Evolutionary conservation across 2,888 invertebrate species (phyloP).

Genomic region (Pimpla rufipes): DNA sequence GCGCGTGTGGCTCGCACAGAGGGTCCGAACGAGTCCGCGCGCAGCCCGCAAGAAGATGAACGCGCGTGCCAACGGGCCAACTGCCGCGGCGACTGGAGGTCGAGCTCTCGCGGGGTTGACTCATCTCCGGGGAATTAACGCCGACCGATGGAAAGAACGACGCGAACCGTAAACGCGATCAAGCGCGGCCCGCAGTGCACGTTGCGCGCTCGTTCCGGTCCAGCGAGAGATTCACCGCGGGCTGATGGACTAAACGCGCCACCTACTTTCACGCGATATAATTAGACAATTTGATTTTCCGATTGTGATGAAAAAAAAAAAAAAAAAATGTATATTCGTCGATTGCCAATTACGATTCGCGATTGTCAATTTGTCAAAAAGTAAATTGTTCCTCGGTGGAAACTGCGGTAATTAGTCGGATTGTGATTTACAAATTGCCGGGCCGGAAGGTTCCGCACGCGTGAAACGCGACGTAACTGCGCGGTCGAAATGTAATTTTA

Average conservation of each 20-base stretch:
- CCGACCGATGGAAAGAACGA: constrained; percentile 49
- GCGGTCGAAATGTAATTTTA: neutral
- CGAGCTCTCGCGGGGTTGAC: constrained; percentile 26
- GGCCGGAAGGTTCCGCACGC: neutral
- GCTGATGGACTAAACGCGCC: neutral
- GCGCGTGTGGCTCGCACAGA: neutral
- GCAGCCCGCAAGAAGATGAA: constrained; percentile 53
- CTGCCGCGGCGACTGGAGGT: neutral
- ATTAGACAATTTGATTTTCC: neutral
- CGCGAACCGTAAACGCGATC: constrained; percentile 33
- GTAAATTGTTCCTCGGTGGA: neutral
- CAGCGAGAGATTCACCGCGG: constrained; percentile 6
- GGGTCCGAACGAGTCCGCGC: constrained; percentile 22
- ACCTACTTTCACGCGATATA: neutral
- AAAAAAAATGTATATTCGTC: too few relatives aligned
- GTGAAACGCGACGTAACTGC: neutral
- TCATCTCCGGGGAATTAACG: constrained; percentile 55
- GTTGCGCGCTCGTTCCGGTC: constrained; percentile 14
- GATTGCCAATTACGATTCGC: neutral
- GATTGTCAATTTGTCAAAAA: neutral
- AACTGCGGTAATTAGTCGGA: neutral
- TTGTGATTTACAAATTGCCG: neutral
- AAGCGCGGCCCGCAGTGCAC: constrained; percentile 11
- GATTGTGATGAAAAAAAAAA: neutral
- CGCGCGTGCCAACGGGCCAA: constrained; percentile 61